Base-by-base conservation (phyloP, 1,140 invertebrate species). In the Rhynchophorus ferrugineus region DNA sequence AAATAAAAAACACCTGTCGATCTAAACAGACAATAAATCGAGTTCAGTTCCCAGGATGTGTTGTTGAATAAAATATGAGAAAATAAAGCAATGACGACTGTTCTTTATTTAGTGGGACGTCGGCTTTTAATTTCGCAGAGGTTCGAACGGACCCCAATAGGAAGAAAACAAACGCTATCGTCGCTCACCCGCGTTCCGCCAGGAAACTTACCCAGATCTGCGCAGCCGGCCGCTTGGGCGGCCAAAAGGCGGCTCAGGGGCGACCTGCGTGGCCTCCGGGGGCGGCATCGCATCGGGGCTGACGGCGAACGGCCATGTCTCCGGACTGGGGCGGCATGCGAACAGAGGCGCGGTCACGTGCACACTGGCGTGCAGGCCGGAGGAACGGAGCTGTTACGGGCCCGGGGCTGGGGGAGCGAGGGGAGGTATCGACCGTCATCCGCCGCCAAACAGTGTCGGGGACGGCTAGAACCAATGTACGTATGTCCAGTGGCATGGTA, bases 181-280 rank as follows among this genome's bases (percentile, higher is more conserved):
- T n/a, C n/a, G n/a, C n/a, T n/a, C n/a, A n/a, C n/a, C n/a, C n/a
- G n/a, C n/a, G n/a, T n/a, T n/a, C n/a, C 24, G 24, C 24, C 5
- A 5, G 5, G 24, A n/a, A 18, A 14, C 49, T 51, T 53, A 53
- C 50, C 50, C 44, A 34, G 50, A 53, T 42, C 50, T 53, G 50
- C 50, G 50, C 43, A 11, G 50, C 13, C 24, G 44, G 44, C 33
- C 24, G 49, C 49, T 37, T 37, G 35, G 35, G 35, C 38, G 41
- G 50, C 50, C 50, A 9, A 17, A 13, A 29, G 50, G 50, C 50
- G 50, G 44, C 50, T 53, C 50, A 53, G 37, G 50, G 44, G 44
- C 37, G 50, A 53, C 44, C 18, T 17, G 19, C 21, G 50, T 39
- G 18, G 42, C 35, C 44, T 45, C 42, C 16, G 44, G 5, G 44